phyloP scores from a whole-genome alignment of 2,888 invertebrate genomes.

The Acanthosepion pharaonis region DNA sequence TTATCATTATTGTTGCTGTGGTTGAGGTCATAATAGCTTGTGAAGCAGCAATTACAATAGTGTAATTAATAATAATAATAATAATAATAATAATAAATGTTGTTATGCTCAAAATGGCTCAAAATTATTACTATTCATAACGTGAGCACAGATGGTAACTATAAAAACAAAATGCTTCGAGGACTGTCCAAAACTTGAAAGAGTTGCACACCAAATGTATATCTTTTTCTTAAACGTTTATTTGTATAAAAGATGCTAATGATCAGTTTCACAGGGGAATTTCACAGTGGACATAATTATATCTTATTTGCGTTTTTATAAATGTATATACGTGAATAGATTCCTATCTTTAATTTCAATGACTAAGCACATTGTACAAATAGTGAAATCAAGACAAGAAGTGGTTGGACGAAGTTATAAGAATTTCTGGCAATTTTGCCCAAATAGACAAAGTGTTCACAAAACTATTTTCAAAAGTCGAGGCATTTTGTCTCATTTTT shows the following conservation, averaged over 20 bases:
- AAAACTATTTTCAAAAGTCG: no score
- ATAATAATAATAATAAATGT: neutral
- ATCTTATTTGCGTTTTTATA: neutral
- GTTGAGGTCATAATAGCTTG: neutral
- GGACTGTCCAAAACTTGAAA: neutral
- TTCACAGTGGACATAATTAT: neutral
- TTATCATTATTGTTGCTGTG: neutral
- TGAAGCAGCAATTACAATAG: neutral
- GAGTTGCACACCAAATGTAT: neutral
- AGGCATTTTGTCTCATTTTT: no score
- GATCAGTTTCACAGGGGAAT: neutral
- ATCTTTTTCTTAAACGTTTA: neutral
- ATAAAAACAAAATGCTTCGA: neutral
- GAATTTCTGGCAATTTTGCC: no score
- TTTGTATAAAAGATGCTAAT: constrained; percentile 33
- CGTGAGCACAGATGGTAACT: neutral
- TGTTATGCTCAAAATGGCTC: neutral
- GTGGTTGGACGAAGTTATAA: no score
- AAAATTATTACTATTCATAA: no score
- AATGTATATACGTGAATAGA: no score
- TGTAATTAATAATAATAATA: neutral
- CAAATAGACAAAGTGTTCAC: no score
- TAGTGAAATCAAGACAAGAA: no score
- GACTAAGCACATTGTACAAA: no score
- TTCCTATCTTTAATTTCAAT: no score